Evolutionary conservation across 2,888 invertebrate species (phyloP), one percentile per base, ranked within the genome.

Genomic region (Chrysolina americana): DNA sequence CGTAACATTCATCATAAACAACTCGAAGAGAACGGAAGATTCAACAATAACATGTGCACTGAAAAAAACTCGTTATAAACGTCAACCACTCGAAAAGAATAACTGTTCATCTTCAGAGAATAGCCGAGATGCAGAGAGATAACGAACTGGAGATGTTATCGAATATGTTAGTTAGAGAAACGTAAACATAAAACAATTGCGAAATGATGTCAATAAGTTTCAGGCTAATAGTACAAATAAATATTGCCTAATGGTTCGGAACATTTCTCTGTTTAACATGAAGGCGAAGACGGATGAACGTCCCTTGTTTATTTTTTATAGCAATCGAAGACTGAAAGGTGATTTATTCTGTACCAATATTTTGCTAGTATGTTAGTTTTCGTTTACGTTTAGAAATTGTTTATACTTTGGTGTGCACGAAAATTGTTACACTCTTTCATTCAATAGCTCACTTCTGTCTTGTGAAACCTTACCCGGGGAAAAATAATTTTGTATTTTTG

Each of bases 171-270:
- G 50, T 50, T 28, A 59, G 59, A 36, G 15, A 11, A 36, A 59
- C 53, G 28, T 36, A 59, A 59, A 59, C 59, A 59, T 36, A 21
- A 53, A 53, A 59, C 59, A n/a, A 28, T 59, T 59, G 59, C 36
- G 36, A 9, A 59, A 28, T 9, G n/a, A 59, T 59, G 59, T 59
- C 36, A 59, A 36, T 59, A 28, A 28, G 36, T 28, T 59, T 23
- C 28, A 36, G 15, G 59, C 28, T 59, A 13, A 59, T 59, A 28
- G 21, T 53, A 53, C 53, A 53, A 53, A 53, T 53, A 53, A 53
- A 53, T 53, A 23, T 53, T 53, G 53, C 53, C 19, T 53, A 53
- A 53, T 23, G 53, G 19, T 21, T 53, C 23, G 53, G 53, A 21
- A 11, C 13, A 21, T 53, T 53, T 53, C 21, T 21, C 21, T 53